Evolutionary conservation across 2,888 invertebrate genomes (phyloP), one percentile per base, ranked within the genome.

Genomic region (Epirrita christyi): DNA sequence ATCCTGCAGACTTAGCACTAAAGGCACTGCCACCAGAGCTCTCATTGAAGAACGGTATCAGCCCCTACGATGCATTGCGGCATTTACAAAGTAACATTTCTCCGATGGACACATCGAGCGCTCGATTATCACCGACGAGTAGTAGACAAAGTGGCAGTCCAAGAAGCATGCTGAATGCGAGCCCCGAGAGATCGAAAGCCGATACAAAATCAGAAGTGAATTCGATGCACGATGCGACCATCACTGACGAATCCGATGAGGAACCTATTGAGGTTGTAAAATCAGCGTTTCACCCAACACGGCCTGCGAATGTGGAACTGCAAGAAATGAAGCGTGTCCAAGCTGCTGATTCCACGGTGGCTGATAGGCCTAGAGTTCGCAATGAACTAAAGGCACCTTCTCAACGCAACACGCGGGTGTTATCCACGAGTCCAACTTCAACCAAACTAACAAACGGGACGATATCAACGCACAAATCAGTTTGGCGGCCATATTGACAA

Each of bases 201-300:
- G 94, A 94, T 73, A 91, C 93, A 0, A 93, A 93, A 61, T 93
- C 93, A 0, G 94, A 94, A 77, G 93, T 93, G 13, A 94, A 94
- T 75, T 95, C 95, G 9, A 93, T 94, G 9, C 92, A 93, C 60
- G 94, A 94, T 36, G 93, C 93, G 27, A 93, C 93, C 0, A 93
- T 93, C 61, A 93, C 94, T 4, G 94, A 94, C 57, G 93, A 93
- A 61, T 94, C 95, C 0, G 95, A 95, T 44, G 95, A 95, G 58
- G 95, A 95, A 73, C 94, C 94, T 55, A 95, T 95, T 70, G 96
- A 95, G 73, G 96, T 96, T 21, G 96, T 96, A 0, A 95, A 94
- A 71, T 96, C 96, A 0, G 96, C 96, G 1, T 96, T 95, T 81
- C 94, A 95, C 46, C 95, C 95, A 15, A 94, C 95, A 50, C 88